A percentile compares a stretch with the other conserved stretches of the same genome.
Conservation (phyloP, 2,113 vertebrate genomes). For the Gasterosteus nipponicus region DNA sequence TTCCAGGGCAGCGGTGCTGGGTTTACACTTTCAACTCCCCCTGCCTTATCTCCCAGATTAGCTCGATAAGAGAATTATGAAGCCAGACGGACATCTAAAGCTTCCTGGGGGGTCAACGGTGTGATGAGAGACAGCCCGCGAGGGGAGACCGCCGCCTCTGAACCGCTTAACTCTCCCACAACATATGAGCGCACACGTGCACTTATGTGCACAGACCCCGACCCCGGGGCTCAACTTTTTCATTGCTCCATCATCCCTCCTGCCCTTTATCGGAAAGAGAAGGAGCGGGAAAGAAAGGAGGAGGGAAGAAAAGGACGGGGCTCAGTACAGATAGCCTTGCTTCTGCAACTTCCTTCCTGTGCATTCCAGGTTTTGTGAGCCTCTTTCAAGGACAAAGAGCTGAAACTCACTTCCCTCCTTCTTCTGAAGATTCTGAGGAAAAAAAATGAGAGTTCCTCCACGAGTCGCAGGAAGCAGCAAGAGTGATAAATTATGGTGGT, state of each 20-base stretch:
- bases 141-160: conserved; percentile 72
- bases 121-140: conserved; percentile 85
- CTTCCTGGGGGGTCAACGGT: conserved; percentile 85
- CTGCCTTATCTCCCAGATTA: conserved; percentile 83
- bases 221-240: conserved; percentile 43
- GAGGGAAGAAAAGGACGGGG: conserved; percentile 68
- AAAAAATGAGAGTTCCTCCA: conserved; percentile 43
- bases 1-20: conserved; percentile 74
- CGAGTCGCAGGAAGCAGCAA: conserved; percentile 50
- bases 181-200: conserved; percentile 56
- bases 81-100: conserved; percentile 82
- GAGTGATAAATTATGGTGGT: conserved; percentile 62
- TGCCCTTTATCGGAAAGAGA: conserved; percentile 71
- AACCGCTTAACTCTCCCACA: conserved; percentile 65
- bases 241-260: conserved; percentile 66
- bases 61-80: conserved; percentile 86
- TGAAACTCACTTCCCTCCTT: conserved; percentile 49
- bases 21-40: conserved; percentile 86
- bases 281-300: conserved; percentile 68
- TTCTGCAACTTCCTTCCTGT: conserved; percentile 79
- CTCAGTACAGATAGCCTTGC: conserved; percentile 73
- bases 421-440: conserved; percentile 50
- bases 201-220: conserved; percentile 44
- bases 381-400: conserved; percentile 79
- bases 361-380: conserved; percentile 82